Percentiles rank a stretch among this genome's conserved stretches.
These are phyloP conservation scores for Drosophila koepferae DNA, from an alignment of 2,888 invertebrate genomes.

Conservation along the genomic window DNA sequence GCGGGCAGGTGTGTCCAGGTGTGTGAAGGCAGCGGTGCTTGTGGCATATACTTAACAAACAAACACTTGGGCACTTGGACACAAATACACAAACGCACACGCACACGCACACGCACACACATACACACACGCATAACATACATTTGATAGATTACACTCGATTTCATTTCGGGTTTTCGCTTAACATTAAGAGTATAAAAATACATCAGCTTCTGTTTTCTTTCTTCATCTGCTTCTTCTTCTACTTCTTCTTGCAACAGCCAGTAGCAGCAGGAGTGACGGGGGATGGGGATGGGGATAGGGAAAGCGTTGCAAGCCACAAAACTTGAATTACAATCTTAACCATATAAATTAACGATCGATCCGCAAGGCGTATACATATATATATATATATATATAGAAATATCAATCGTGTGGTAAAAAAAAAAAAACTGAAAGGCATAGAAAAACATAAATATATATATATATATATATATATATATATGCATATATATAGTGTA, in stretches of 20 bases:
- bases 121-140: conserved; percentile 11
- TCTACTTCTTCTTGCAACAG: conserved; percentile 42
- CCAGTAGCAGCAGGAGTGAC: conserved; percentile 20
- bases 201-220: conserved; percentile 58
- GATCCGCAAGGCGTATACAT: conserved; percentile 28
- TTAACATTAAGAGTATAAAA: conserved; percentile 74
- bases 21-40: conserved; percentile 33
- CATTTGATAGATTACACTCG: conserved; percentile 23
- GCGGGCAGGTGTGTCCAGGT: conserved; percentile 31
- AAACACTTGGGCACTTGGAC: conserved; percentile 15
- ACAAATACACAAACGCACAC: conserved; percentile 3
- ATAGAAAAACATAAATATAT: conserved; percentile 34
- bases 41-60: conserved; percentile 15
- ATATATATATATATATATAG: conserved; percentile 22
- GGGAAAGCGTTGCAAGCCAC: conserved; percentile 10
- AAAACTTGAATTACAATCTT: conserved; percentile 45
- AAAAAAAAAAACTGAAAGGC: conserved; percentile 31
- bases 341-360: conserved; percentile 25
- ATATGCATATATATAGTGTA: background rate
- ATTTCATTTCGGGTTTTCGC: conserved; percentile 45
- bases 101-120: background rate
- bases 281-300: background rate
- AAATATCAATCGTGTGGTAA: conserved; percentile 7
- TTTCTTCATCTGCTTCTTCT: background rate
- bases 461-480: conserved; percentile 5